phyloP scores from a whole-genome alignment of 2,888 invertebrate species.

The Leucozona laternaria region DNA sequence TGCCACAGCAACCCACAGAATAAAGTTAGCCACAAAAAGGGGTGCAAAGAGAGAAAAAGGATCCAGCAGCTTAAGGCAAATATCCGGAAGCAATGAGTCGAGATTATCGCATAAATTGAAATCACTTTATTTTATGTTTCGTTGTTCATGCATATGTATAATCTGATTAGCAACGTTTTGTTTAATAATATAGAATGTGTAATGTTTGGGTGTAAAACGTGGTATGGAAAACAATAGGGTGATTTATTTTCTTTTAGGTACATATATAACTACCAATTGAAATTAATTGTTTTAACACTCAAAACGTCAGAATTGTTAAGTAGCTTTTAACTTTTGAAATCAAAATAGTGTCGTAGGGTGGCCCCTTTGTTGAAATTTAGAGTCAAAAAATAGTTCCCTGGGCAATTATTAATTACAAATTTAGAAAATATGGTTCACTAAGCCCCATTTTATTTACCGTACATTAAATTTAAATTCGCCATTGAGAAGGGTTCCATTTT shows the following conservation, averaged over 20 bases:
- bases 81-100: conserved; percentile 68
- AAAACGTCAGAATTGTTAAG: not conserved
- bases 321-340: not conserved
- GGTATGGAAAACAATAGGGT: not conserved
- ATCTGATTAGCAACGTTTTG: conserved; percentile 54
- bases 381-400: too few relatives aligned
- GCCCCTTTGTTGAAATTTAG: too few relatives aligned
- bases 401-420: too few relatives aligned
- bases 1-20: conserved; percentile 13
- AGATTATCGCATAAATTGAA: conserved; percentile 72
- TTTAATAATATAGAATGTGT: conserved; percentile 11
- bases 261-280: not conserved
- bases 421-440: too few relatives aligned
- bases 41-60: not conserved
- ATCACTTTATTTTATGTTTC: conserved; percentile 62
- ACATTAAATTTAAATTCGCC: too few relatives aligned
- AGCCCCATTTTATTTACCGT: too few relatives aligned
- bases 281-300: not conserved
- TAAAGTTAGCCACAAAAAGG: conserved; percentile 23
- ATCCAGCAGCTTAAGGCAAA: conserved; percentile 58
- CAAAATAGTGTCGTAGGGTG: not conserved
- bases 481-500: too few relatives aligned
- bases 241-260: not conserved
- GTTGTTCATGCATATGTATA: conserved; percentile 49
- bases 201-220: not conserved